Conservation (phyloP, 1,140 invertebrate species). For the Cydia splendana region DNA sequence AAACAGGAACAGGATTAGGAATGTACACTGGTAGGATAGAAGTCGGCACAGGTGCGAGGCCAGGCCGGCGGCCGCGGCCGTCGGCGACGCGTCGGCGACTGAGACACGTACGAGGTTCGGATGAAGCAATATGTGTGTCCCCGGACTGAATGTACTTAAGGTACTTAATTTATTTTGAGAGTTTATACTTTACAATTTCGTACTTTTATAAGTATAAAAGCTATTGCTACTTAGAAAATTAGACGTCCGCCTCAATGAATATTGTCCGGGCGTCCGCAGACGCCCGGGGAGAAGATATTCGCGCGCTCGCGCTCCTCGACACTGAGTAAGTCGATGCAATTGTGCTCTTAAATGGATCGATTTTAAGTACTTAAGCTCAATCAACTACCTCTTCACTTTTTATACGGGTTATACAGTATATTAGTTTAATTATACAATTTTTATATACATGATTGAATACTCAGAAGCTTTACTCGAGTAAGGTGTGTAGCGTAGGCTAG, state of each 20-base stretch:
- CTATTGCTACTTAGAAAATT: conserved; percentile 73
- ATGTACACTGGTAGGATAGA: conserved; percentile 56
- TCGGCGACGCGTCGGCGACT: conserved; percentile 71
- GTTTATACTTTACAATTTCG: conserved; percentile 67
- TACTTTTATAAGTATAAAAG: conserved; percentile 49
- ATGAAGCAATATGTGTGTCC: conserved; percentile 67
- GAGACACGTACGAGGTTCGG: conserved; percentile 64
- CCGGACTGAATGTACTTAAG: conserved; percentile 73
- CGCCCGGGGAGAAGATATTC: neutral
- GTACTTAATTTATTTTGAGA: conserved; percentile 79
- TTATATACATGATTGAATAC: conserved; percentile 78
- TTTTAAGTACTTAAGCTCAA: conserved; percentile 78
- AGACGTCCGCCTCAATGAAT: conserved; percentile 65
- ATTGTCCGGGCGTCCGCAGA: conserved; percentile 3
- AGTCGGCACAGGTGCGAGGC: conserved; percentile 60
- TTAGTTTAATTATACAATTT: conserved; percentile 79
- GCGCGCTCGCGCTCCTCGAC: conserved; percentile 31
- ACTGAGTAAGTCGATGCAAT: conserved; percentile 47
- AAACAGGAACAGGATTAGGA: conserved; percentile 52
- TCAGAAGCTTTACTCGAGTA: conserved; percentile 79
- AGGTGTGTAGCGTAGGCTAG: conserved; percentile 70
- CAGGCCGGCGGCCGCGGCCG: conserved; percentile 51
- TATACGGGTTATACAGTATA: conserved; percentile 77
- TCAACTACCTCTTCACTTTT: conserved; percentile 79
- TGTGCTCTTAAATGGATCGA: conserved; percentile 69